phyloP scores from a whole-genome alignment of 2,888 invertebrate species.

The Acronicta psi region DNA sequence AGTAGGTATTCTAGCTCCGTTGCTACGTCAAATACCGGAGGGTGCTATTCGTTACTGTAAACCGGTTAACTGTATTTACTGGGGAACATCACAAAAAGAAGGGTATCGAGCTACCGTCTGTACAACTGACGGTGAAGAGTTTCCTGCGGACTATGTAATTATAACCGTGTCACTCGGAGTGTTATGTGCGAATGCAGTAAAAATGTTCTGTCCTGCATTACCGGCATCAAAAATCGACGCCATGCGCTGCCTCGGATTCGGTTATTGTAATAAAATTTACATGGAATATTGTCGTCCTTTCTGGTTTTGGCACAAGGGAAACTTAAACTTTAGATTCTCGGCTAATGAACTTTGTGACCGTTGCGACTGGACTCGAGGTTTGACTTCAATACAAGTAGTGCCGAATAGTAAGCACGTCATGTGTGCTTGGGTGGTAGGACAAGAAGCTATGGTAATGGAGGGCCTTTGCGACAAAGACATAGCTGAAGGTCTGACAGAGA shows the following conservation, averaged over 20 bases:
- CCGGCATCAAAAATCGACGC: constrained; percentile 92
- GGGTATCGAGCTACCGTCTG: constrained; percentile 88
- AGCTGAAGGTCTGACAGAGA: constrained; percentile 90
- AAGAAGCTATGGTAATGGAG: constrained; percentile 91
- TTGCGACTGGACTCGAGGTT: constrained; percentile 92
- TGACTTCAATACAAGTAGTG: constrained; percentile 91
- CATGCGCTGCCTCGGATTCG: constrained; percentile 91
- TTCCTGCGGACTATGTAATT: constrained; percentile 93
- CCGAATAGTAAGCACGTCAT: constrained; percentile 92
- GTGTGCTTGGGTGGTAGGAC: constrained; percentile 92
- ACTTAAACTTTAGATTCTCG: constrained; percentile 90
- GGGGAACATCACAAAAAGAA: constrained; percentile 89
- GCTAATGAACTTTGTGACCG: constrained; percentile 85
- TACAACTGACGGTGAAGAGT: constrained; percentile 91
- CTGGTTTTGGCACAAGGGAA: constrained; percentile 91
- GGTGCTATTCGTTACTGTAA: constrained; percentile 91
- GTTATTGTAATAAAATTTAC: constrained; percentile 93
- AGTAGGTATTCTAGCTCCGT: constrained; percentile 90
- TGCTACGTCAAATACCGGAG: constrained; percentile 90
- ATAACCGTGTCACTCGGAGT: constrained; percentile 94
- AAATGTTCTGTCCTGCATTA: constrained; percentile 92
- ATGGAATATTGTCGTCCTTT: constrained; percentile 93
- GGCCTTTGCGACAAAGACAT: constrained; percentile 91
- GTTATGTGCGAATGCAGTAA: constrained; percentile 90
- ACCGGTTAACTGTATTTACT: constrained; percentile 91